phyloP scores from a whole-genome alignment of 2,888 invertebrate species.

The Chromoteleia sp. region DNA sequence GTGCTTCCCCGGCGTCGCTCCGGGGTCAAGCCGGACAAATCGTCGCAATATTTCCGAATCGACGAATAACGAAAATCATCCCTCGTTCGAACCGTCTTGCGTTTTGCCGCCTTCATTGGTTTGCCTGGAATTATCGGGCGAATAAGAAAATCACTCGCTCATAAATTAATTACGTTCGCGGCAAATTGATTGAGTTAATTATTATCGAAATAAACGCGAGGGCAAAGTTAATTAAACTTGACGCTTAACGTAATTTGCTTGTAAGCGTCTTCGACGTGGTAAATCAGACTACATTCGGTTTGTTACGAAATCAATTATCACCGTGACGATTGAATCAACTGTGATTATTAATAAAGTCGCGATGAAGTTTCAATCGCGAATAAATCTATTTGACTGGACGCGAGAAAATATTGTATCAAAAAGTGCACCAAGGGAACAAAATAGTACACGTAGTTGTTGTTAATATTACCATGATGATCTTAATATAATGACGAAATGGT shows the following conservation, averaged over 20 bases:
- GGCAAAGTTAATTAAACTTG: constrained; percentile 61
- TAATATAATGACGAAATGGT: too few relatives aligned
- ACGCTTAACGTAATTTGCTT: constrained; percentile 58
- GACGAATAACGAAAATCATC: constrained; percentile 24
- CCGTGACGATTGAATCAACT: constrained; percentile 34
- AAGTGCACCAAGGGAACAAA: too few relatives aligned
- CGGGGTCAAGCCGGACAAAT: constrained; percentile 15
- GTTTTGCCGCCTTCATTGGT: constrained; percentile 2
- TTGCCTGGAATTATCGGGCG: constrained; percentile 19
- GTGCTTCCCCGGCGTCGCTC: neutral
- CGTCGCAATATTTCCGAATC: constrained; percentile 34
- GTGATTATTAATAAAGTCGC: constrained; percentile 45
- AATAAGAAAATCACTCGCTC: constrained; percentile 27
- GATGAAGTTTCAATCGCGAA: constrained; percentile 10
- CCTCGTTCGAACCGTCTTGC: neutral
- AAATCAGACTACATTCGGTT: constrained; percentile 41
- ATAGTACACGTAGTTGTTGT: too few relatives aligned
- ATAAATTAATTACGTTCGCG: constrained; percentile 41
- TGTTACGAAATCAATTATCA: constrained; percentile 45
- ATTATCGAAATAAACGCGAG: constrained; percentile 34
- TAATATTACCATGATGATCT: too few relatives aligned
- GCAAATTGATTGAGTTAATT: constrained; percentile 52
- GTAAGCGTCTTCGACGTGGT: constrained; percentile 42
- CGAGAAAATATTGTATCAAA: neutral
- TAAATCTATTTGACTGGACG: neutral